Evolutionary conservation across 2,888 invertebrate genomes (phyloP), one percentile per base, ranked within the genome.

Genomic region (Ormyrus pomaceus): DNA sequence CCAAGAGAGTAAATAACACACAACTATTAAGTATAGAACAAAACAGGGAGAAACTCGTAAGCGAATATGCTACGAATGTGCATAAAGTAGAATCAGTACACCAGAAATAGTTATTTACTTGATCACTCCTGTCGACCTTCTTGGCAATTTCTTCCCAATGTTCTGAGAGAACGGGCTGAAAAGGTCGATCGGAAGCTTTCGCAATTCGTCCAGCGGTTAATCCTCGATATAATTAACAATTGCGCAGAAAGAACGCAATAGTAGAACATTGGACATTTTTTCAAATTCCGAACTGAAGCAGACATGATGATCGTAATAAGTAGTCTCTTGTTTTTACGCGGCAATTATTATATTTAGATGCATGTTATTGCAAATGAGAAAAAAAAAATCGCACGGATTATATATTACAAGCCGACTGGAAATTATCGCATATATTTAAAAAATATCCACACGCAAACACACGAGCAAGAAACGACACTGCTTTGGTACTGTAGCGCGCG

Each of bases 401-500:
- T 7, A 61, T 51, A 13, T 55, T 50, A 58, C 13, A 48, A 5
- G 19, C 34, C 34, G 11, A 75, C 11, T 13, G 50, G 50, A 70
- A 45, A 10, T 58, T 9, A 77, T 45, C 34, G 34, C 34, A 34
- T 34, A 34, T 34, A 34, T 34, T 34, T 34, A 51, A n/a, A 53
- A 71, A 56, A 10, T 19, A 48, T 19, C 46, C n/a, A 46, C 8
- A 48, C 34, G 34, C 34, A 34, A 34, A 34, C 7, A 61, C 50
- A 45, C 5, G 50, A 65, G 45, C 45, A 68, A 68, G 55, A 66
- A 53, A 77, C 53, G 34, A 34, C 19, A 55, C 45, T 70, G 75
- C 50, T 68, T 76, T 66, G 45, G 10, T 72, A 53, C 46, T 71
- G 71, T 79, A 75, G 75, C 66, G 46, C 51, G 66, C 51, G 66